A percentile compares a stretch with the other conserved stretches of the same genome.
Conservation (phyloP, 2,888 invertebrate genomes). For the Drosophila colorata region DNA sequence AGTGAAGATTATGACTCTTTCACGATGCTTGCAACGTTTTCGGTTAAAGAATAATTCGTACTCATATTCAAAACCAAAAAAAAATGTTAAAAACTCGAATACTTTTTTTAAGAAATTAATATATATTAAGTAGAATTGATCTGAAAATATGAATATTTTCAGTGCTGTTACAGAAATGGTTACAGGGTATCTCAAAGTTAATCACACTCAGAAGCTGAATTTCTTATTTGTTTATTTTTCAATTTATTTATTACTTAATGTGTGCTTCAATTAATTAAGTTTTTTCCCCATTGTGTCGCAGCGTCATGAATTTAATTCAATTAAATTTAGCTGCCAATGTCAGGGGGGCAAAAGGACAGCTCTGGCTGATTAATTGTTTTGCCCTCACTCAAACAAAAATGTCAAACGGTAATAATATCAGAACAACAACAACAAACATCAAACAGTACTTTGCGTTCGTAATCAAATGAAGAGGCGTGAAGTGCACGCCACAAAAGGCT, state of each 20-base stretch:
- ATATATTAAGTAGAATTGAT: too few species aligned
- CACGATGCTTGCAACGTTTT: conserved; percentile 12
- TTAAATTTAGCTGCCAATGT: conserved; percentile 45
- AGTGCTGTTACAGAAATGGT: too few species aligned
- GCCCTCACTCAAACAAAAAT: conserved; percentile 21
- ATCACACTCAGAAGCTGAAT: background rate
- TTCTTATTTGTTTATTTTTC: conserved; percentile 12
- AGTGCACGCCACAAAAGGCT: conserved; percentile 51
- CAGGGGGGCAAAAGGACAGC: conserved; percentile 8
- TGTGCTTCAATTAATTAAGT: conserved; percentile 44
- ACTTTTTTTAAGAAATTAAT: too few species aligned
- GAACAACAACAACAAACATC: conserved; percentile 13
- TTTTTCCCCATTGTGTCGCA: conserved; percentile 12
- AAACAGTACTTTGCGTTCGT: conserved; percentile 40
- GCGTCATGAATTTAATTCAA: conserved; percentile 54
- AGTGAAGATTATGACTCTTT: conserved; percentile 11
- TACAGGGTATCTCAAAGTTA: background rate
- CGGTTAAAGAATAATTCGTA: background rate
- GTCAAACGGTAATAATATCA: conserved; percentile 18
- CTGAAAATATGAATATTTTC: too few species aligned
- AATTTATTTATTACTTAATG: conserved; percentile 43
- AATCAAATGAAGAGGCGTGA: conserved; percentile 63
- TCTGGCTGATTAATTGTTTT: conserved; percentile 54
- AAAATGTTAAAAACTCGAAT: too few species aligned
- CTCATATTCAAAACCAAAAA: background rate